Evolutionary conservation across 2,797 vertebrate species (phyloP).

Genomic region (Pseudocheirus occidentalis): DNA sequence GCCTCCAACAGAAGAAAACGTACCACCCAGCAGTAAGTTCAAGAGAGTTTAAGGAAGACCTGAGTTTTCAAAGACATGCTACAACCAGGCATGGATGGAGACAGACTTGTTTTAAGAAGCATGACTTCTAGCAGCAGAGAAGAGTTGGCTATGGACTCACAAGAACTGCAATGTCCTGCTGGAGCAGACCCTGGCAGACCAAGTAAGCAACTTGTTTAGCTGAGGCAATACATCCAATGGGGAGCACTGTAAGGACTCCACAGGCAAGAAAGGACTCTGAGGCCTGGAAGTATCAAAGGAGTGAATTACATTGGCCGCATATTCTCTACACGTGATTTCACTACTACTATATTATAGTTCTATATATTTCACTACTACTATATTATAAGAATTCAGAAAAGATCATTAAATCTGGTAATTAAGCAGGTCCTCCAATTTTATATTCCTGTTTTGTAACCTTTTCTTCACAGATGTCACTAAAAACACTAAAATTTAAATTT

Average conservation of each 20-base stretch:
- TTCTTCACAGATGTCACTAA: not conserved
- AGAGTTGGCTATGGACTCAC: not conserved
- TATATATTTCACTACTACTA: not conserved
- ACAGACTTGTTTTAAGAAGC: not conserved
- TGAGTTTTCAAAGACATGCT: not conserved
- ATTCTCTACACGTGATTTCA: not conserved
- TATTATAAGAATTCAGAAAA: not conserved
- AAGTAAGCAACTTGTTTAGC: not conserved
- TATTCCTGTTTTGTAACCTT: not conserved
- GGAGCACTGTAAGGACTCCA: not conserved
- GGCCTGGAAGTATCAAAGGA: not conserved
- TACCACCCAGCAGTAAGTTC: not conserved
- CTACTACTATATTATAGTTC: not conserved
- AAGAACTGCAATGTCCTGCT: not conserved
- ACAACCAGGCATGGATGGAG: not conserved
- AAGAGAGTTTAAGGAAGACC: not conserved
- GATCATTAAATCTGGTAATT: not conserved
- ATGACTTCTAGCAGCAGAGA: not conserved
- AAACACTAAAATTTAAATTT: no score
- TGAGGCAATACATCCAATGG: not conserved
- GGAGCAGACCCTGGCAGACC: not conserved
- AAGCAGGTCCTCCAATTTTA: not conserved
- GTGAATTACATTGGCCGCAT: not conserved
- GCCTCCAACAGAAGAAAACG: not conserved
- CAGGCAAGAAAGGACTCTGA: not conserved